Base-by-base conservation (phyloP, 2,888 invertebrate genomes). In the Agrotis segetum region DNA sequence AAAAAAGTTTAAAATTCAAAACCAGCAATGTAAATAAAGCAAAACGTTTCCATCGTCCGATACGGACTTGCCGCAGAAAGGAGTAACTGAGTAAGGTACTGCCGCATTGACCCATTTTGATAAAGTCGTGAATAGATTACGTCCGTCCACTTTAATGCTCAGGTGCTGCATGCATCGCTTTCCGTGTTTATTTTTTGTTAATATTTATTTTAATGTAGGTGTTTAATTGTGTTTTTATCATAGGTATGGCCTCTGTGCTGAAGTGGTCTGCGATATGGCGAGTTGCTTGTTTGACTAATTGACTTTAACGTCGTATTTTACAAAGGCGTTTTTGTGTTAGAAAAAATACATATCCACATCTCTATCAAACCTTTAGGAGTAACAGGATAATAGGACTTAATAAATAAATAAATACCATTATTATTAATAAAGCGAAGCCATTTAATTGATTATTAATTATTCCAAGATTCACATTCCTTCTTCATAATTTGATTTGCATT, bases 51-150 rank as follows among this genome's bases (percentile, higher is more conserved):
- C 88, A 91, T 90, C 92, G 90, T 66, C 62, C 75, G 71, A 82
- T 83, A 86, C 88, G 61, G 88, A 87, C 90, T 80, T 89, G 88
- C 88, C 88, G 91, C 90, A 89, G 90, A 86, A 89, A 90, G 88
- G 91, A 89, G 90, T 77, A 61, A 74, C 74, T 64, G 79, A 74
- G 74, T 86, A 88, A 90, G 88, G 91, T 88, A 90, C 87, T 90
- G 88, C 90, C 91, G 92, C 95, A 94, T 93, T 96, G 96, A 95
- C 96, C 96, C 87, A 95, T 95, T 95, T 96, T 92, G 96, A 96
- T 96, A 96, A 95, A 94, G 90, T 88, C 88, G 88, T 85, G 90
- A 91, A 90, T 89, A 94, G 95, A 94, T 95, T 95, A 93, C 89
- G 86, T 84, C 88, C 90, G 92, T 88, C 90, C 91, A 92, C 88